Evolutionary conservation across 2,888 invertebrate species (phyloP), one percentile per base, ranked within the genome.

Genomic region (Leucania comma): DNA sequence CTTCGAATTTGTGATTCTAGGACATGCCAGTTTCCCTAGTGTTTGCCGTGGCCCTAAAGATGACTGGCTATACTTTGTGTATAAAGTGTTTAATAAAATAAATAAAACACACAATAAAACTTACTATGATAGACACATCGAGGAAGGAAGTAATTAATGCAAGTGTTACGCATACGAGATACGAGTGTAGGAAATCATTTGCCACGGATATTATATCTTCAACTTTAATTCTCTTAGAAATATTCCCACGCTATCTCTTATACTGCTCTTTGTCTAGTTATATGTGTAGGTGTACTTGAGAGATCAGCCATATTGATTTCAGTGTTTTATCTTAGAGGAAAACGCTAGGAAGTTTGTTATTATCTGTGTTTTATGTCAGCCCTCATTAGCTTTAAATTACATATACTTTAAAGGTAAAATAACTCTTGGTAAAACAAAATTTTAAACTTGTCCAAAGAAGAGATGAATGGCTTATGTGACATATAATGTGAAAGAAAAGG

Each of bases 231-330:
- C 65, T 46, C 58, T 72, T 32, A 42, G 46, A 67, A 51, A 54
- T 63, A 8, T 64, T 80, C 80, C 53, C 80, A 80, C 75, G 35
- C n/a, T 57, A 46, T 60, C 56, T 59, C 22, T n/a, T 50, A 26
- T 42, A 57, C 32, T n/a, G 17, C 10, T 72, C 35, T 50, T 50
- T 38, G 51, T 22, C 72, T 14, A 26, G 14, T 57, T 26, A 12
- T 5, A n/a, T n/a, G n/a, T n/a, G n/a, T 29, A 59, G n/a, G 20
- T 46, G 56, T 42, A 12, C 14, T 42, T 48, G 3, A 4, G 10
- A 46, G 64, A 72, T 65, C 64, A 32, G 32, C 38, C 35, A 14
- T 64, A 72, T 72, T 51, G 64, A 60, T 64, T 72, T 65, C 65
- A 22, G 10, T 17, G 1, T 24, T 10, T 26, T 48, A 24, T 29